Evolutionary conservation across 2,113 vertebrate species (phyloP).

Genomic region (Triplophysa dalaica): DNA sequence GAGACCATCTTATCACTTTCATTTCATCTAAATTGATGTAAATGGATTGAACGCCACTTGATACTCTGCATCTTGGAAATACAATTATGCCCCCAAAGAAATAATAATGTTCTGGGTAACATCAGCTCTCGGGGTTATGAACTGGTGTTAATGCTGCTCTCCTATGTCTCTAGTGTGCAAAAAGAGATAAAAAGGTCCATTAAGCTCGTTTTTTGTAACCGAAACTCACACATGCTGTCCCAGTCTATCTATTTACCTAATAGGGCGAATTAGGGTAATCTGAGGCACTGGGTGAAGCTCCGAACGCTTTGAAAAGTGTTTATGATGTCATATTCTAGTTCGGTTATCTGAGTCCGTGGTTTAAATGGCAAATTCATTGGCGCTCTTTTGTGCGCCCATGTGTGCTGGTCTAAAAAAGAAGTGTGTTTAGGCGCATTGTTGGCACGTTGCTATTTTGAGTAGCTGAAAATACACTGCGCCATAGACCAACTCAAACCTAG

Average conservation of each 20-base stretch:
- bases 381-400: too few relatives aligned
- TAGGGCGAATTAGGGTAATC: background rate
- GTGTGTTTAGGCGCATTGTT: too few relatives aligned
- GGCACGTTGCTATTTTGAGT: too few relatives aligned
- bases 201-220: background rate
- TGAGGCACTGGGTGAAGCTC: too few relatives aligned
- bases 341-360: too few relatives aligned
- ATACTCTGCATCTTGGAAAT: slow-evolving; percentile 39
- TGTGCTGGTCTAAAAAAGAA: too few relatives aligned
- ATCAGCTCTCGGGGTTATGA: slow-evolving; percentile 15
- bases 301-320: too few relatives aligned
- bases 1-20: slow-evolving; percentile 39
- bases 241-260: background rate
- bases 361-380: too few relatives aligned
- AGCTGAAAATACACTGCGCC: too few relatives aligned
- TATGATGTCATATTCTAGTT: too few relatives aligned
- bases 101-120: slow-evolving; percentile 7
- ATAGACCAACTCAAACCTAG: too few relatives aligned
- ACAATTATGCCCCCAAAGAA: slow-evolving; percentile 10
- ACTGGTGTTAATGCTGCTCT: slow-evolving; percentile 7
- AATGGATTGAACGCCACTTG: slow-evolving; percentile 16
- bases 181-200: background rate
- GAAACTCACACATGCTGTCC: background rate
- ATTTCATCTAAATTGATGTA: slow-evolving; percentile 42
- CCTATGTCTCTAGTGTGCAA: background rate